Evolutionary conservation across 2,113 vertebrate genomes (phyloP).

Genomic region (Epinephelus moara): DNA sequence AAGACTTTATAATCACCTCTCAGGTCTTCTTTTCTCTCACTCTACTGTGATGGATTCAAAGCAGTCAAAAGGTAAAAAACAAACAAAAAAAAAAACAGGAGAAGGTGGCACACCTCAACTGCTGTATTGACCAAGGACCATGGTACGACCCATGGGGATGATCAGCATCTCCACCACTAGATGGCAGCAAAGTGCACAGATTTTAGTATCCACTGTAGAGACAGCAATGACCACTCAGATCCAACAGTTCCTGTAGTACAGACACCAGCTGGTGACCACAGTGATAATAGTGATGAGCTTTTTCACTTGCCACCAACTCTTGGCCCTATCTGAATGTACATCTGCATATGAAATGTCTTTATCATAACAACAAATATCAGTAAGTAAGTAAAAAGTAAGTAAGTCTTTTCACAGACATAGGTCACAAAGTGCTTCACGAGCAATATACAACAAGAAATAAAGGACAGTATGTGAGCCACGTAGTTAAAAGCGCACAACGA

Average conservation of each 20-base stretch:
- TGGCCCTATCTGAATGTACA: background rate
- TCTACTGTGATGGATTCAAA: background rate
- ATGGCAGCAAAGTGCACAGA: conserved; percentile 45
- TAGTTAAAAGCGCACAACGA: too few species aligned
- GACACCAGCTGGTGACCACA: background rate
- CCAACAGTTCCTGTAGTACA: background rate
- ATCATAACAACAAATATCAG: background rate
- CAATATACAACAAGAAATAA: too few species aligned
- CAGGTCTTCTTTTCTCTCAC: background rate
- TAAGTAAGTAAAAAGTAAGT: too few species aligned
- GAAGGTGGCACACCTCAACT: background rate
- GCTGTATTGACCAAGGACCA: background rate
- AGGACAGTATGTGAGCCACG: too few species aligned
- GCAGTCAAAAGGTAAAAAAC: background rate
- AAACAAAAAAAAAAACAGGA: background rate
- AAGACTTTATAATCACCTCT: too few species aligned
- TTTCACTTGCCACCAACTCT: background rate
- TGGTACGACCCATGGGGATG: background rate
- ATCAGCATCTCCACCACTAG: conserved; percentile 30
- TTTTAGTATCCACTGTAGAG: background rate
- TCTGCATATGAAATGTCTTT: background rate
- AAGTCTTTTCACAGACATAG: too few species aligned
- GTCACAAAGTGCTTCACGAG: too few species aligned
- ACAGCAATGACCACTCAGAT: background rate
- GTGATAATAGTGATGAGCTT: background rate